phyloP scores from a whole-genome alignment of 2,113 vertebrate species.

The Takifugu flavidus region DNA sequence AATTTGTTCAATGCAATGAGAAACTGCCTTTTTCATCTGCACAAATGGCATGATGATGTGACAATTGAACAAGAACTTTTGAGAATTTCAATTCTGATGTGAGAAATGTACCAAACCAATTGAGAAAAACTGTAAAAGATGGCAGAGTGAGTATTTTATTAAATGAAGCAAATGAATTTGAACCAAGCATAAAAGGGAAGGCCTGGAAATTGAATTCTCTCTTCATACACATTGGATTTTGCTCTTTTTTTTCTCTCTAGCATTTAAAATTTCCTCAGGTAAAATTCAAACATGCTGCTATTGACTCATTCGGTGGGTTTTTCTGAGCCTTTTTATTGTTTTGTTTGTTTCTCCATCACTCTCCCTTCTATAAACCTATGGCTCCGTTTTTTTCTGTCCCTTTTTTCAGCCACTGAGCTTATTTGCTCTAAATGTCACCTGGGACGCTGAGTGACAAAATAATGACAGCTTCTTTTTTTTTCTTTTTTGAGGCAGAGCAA shows the following conservation, averaged over 20 bases:
- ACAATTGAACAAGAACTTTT: no score
- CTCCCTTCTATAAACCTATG: slow-evolving; percentile 8
- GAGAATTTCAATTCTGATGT: no score
- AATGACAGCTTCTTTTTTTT: slow-evolving; percentile 65
- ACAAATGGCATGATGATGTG: no score
- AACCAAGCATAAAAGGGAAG: no score
- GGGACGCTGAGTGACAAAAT: slow-evolving; percentile 73
- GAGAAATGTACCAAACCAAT: no score
- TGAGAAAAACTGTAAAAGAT: not conserved
- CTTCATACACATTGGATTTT: not conserved
- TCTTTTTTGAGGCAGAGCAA: slow-evolving; percentile 67
- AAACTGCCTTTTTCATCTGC: no score
- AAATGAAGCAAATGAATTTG: no score
- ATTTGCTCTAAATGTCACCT: slow-evolving; percentile 78
- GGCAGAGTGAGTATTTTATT: not conserved
- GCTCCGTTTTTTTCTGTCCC: slow-evolving; percentile 41
- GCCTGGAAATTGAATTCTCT: not conserved
- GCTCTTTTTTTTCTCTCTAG: slow-evolving; percentile 2
- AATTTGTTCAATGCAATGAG: no score
- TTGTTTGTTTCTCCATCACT: not conserved
- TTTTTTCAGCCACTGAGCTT: slow-evolving; percentile 51
- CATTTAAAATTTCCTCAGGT: not conserved
- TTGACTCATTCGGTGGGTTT: not conserved
- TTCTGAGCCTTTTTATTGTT: not conserved
- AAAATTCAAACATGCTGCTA: not conserved